Evolutionary conservation across 2,797 vertebrate genomes (phyloP).

Genomic region (Sus cebifrons): DNA sequence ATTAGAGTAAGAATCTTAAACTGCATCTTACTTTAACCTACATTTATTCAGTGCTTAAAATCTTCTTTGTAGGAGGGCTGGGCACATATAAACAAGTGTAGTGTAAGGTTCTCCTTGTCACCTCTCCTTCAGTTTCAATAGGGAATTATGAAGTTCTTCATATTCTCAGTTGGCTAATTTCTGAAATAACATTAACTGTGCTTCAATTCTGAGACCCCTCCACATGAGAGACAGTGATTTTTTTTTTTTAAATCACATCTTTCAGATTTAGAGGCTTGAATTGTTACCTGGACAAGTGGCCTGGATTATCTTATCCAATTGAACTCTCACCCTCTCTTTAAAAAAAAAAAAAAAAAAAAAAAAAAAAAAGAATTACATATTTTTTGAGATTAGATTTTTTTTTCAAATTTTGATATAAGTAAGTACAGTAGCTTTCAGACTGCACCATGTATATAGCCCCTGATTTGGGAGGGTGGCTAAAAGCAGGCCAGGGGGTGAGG

Average conservation of each 20-base stretch:
- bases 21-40: background rate
- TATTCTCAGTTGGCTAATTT: background rate
- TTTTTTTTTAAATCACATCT: background rate
- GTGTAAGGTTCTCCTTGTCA: background rate
- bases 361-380: background rate
- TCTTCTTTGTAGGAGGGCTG: background rate
- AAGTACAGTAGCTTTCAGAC: background rate
- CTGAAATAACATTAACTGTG: background rate
- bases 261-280: background rate
- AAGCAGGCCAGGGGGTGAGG: too few species aligned
- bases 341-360: background rate
- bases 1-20: background rate
- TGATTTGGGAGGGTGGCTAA: background rate
- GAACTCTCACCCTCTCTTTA: background rate
- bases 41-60: background rate
- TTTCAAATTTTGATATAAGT: background rate
- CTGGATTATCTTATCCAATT: background rate
- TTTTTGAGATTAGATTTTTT: conserved; percentile 19
- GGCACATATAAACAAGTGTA: background rate
- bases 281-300: background rate
- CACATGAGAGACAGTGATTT: background rate
- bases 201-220: background rate
- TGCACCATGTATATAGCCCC: background rate
- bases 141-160: background rate
- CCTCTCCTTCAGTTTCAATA: background rate